phyloP scores from a whole-genome alignment of 1,140 invertebrate species.

The Cotesia glomerata region DNA sequence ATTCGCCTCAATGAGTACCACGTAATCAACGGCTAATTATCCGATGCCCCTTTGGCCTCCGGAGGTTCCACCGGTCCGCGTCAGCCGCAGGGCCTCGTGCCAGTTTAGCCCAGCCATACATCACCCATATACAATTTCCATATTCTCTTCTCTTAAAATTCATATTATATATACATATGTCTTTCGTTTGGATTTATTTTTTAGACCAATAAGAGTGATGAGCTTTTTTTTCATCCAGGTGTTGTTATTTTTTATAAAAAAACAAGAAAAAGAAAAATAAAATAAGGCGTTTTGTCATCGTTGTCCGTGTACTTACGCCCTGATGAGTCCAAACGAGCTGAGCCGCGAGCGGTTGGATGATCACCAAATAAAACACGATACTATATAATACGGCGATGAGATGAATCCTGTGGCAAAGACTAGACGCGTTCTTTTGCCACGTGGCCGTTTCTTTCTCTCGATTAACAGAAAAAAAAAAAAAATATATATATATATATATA shows the following conservation, averaged over 20 bases:
- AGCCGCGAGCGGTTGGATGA: conserved; percentile 28
- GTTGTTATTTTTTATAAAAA: not conserved
- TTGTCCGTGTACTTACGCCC: conserved; percentile 35
- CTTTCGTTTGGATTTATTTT: not conserved
- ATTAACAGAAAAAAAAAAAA: too few relatives aligned
- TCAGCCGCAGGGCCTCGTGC: conserved; percentile 23
- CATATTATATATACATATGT: conserved; percentile 11
- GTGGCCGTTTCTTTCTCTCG: conserved; percentile 38
- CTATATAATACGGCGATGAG: not conserved
- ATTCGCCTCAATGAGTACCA: conserved; percentile 58
- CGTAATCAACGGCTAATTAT: conserved; percentile 64
- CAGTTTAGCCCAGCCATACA: not conserved
- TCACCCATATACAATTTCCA: too few relatives aligned
- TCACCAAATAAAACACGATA: conserved; percentile 46
- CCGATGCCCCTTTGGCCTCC: conserved; percentile 54
- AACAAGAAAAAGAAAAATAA: conserved; percentile 7
- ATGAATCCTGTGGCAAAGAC: too few relatives aligned
- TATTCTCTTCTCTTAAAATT: conserved; percentile 36
- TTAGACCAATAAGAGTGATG: too few relatives aligned
- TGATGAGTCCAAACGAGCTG: conserved; percentile 37
- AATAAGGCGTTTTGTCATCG: conserved; percentile 37
- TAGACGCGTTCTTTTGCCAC: conserved; percentile 39
- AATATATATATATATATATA: too few relatives aligned
- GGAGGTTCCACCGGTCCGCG: conserved; percentile 38
- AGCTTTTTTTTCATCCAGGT: too few relatives aligned